Percentiles rank a stretch among this genome's conserved stretches.
These are phyloP conservation scores for Calameuta filiformis DNA, from an alignment of 2,888 invertebrate species.

Conservation along the genomic window DNA sequence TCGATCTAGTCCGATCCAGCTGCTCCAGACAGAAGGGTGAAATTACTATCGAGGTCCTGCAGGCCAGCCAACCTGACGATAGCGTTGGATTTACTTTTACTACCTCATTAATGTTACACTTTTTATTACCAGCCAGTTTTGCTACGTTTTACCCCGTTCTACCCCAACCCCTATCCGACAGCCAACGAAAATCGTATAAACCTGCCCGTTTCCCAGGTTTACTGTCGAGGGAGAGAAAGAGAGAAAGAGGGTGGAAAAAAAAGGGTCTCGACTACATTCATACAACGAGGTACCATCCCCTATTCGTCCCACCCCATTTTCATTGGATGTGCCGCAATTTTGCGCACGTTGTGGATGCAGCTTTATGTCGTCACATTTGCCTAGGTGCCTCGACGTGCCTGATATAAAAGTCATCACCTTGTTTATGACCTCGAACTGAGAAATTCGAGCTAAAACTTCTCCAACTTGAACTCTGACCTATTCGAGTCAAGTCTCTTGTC, in stretches of 20 bases:
- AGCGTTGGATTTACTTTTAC: slow-evolving; percentile 59
- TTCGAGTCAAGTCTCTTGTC: too few species aligned
- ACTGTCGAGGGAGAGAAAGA: slow-evolving; percentile 40
- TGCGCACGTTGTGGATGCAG: slow-evolving; percentile 1
- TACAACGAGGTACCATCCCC: neutral
- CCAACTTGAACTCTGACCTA: too few species aligned
- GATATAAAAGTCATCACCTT: too few species aligned
- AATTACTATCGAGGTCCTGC: neutral
- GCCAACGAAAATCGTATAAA: slow-evolving; percentile 38
- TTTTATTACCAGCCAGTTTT: slow-evolving; percentile 50
- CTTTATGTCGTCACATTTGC: slow-evolving; percentile 3
- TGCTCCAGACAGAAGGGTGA: neutral
- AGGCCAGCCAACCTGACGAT: slow-evolving; percentile 39
- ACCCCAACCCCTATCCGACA: too few species aligned
- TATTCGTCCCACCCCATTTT: slow-evolving; percentile 18
- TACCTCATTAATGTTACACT: slow-evolving; percentile 59
- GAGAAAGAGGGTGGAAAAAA: slow-evolving; percentile 25
- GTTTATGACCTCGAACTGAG: too few species aligned
- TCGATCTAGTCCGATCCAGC: neutral
- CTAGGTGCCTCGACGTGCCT: neutral
- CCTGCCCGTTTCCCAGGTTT: slow-evolving; percentile 46
- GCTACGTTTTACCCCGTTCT: slow-evolving; percentile 9
- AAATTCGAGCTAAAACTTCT: too few species aligned
- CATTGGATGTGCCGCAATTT: neutral
- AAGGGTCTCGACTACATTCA: slow-evolving; percentile 3